phyloP scores from a whole-genome alignment of 2,797 vertebrate genomes.

The Syngnathus rostellatus region DNA sequence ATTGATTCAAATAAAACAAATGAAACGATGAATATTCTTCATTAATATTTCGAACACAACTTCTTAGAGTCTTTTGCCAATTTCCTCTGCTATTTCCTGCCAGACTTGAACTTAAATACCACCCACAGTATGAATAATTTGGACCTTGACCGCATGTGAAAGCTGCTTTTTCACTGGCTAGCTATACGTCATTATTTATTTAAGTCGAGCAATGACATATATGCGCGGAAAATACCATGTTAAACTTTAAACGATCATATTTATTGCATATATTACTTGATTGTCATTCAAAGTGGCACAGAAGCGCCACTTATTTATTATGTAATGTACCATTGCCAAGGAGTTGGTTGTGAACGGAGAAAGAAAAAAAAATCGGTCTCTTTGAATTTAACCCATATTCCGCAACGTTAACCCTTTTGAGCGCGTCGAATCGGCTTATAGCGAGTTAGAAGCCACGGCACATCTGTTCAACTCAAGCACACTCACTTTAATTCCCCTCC shows the following conservation, averaged over 20 bases:
- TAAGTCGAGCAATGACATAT: not conserved
- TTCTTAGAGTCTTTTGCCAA: not conserved
- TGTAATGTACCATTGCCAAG: not conserved
- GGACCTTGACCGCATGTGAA: not conserved
- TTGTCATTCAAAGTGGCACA: constrained; percentile 13
- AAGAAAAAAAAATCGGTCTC: constrained; percentile 10
- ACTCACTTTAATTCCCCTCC: not conserved
- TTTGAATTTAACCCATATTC: constrained; percentile 45
- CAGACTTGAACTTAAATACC: not conserved
- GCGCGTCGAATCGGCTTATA: constrained; percentile 47
- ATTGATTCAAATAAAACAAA: not conserved
- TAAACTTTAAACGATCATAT: constrained; percentile 20
- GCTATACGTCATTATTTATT: not conserved
- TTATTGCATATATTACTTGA: constrained; percentile 19
- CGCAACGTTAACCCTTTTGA: constrained; percentile 43
- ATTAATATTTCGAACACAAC: not conserved
- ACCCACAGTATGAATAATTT: not conserved
- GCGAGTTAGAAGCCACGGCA: constrained; percentile 17
- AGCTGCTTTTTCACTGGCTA: not conserved
- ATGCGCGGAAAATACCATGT: constrained; percentile 15
- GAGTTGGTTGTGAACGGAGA: not conserved
- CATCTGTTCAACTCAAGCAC: constrained; percentile 42
- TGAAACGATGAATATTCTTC: not conserved
- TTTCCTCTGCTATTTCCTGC: not conserved
- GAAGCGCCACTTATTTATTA: constrained; percentile 1